Evolutionary conservation across 2,113 vertebrate genomes (phyloP).

Genomic region (Chaenogobius annularis): DNA sequence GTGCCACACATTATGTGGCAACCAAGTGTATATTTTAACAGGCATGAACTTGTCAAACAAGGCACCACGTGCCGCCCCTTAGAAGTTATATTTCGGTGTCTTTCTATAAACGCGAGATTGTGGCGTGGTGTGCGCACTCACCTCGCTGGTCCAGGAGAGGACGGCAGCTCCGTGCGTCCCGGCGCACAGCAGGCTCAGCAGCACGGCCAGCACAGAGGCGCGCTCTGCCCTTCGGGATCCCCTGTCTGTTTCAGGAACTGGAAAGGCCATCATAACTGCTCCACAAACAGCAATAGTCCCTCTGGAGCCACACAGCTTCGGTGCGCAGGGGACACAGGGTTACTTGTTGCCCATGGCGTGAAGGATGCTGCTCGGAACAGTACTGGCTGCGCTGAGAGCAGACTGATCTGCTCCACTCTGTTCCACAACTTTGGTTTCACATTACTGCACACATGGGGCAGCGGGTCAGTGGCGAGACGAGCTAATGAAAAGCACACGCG

Average conservation of each 20-base stretch:
- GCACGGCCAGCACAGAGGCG: conserved; percentile 58
- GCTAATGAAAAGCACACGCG: conserved; percentile 69
- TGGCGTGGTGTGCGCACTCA: conserved; percentile 58
- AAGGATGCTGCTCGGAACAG: conserved; percentile 6
- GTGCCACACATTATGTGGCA: background rate
- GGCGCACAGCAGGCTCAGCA: conserved; percentile 66
- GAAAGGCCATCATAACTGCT: conserved; percentile 62
- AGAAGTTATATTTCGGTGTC: background rate
- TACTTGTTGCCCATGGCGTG: conserved; percentile 7
- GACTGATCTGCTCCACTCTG: conserved; percentile 51
- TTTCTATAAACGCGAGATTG: background rate
- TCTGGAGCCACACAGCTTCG: background rate
- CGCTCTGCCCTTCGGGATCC: conserved; percentile 24
- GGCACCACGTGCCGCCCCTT: background rate
- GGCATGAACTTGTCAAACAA: background rate
- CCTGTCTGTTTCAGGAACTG: conserved; percentile 53
- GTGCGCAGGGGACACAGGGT: background rate
- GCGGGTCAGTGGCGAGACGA: conserved; percentile 68
- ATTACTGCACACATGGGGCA: conserved; percentile 73
- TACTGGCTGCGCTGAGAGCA: conserved; percentile 23
- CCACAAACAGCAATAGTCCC: conserved; percentile 18
- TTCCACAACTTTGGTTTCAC: conserved; percentile 68
- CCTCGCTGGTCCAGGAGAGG: conserved; percentile 76
- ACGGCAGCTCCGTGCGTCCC: conserved; percentile 72
- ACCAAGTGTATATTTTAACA: background rate